A percentile compares a stretch with the other conserved stretches of the same genome.
Evolutionary conservation across 1,140 invertebrate species (phyloP).

Genomic region (Scaptomyza pallida): DNA sequence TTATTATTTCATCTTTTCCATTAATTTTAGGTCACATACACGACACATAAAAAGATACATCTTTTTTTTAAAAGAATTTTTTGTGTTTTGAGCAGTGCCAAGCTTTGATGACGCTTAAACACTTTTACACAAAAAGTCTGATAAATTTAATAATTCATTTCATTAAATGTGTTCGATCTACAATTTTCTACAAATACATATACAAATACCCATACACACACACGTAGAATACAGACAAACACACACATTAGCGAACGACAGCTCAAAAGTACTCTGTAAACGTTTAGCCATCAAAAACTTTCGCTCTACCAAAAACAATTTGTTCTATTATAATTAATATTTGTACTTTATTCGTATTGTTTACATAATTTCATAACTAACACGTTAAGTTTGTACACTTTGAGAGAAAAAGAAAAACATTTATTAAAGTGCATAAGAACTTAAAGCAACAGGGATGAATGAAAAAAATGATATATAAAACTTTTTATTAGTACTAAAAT

Average conservation of each 20-base stretch:
- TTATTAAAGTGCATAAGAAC: conserved; percentile 16
- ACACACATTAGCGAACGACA: conserved; percentile 34
- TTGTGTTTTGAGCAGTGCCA: conserved; percentile 83
- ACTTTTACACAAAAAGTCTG: conserved; percentile 57
- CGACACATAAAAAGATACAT: conserved; percentile 40
- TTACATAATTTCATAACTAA: conserved; percentile 61
- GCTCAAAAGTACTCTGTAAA: conserved; percentile 67
- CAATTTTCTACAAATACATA: conserved; percentile 56
- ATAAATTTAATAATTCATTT: conserved; percentile 45
- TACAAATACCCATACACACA: conserved; percentile 34
- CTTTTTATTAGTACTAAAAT: conserved; percentile 77
- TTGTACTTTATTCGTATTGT: conserved; percentile 43
- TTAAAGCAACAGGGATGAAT: conserved; percentile 16
- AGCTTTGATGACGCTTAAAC: conserved; percentile 84
- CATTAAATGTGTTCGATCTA: conserved; percentile 71
- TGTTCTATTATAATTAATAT: conserved; percentile 58
- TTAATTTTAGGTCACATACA: conserved; percentile 9
- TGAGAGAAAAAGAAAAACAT: conserved; percentile 27
- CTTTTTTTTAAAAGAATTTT: conserved; percentile 67
- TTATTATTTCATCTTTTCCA: conserved; percentile 3
- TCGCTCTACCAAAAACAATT: conserved; percentile 38
- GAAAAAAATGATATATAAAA: conserved; percentile 64
- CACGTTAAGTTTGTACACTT: conserved; percentile 54
- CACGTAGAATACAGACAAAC: conserved; percentile 32
- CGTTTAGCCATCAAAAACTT: conserved; percentile 43